Evolutionary conservation across 2,888 invertebrate species (phyloP).

Genomic region (Drosophila robusta): DNA sequence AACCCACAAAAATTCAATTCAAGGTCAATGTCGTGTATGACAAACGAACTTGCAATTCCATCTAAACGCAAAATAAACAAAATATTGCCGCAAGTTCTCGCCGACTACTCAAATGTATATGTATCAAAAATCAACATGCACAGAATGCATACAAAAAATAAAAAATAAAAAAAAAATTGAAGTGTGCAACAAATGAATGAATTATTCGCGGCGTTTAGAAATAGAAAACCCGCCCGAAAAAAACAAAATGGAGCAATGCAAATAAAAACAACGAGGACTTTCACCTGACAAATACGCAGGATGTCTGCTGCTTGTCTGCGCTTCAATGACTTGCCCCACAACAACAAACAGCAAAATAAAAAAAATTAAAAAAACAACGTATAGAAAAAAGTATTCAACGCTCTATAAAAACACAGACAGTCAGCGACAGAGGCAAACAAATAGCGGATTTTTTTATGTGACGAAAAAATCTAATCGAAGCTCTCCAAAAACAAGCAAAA

Average conservation of each 20-base stretch:
- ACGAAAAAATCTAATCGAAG: slow-evolving; percentile 77
- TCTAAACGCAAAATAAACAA: slow-evolving; percentile 62
- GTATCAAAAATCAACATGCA: slow-evolving; percentile 46
- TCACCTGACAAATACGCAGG: slow-evolving; percentile 72
- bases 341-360: slow-evolving; percentile 17
- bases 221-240: slow-evolving; percentile 36
- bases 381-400: slow-evolving; percentile 22
- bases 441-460: slow-evolving; percentile 48
- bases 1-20: slow-evolving; percentile 55
- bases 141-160: slow-evolving; percentile 6
- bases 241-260: slow-evolving; percentile 41
- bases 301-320: slow-evolving; percentile 76
- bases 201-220: slow-evolving; percentile 71
- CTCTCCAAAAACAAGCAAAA: slow-evolving; percentile 41
- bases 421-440: slow-evolving; percentile 48
- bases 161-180: slow-evolving; percentile 29
- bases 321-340: slow-evolving; percentile 62
- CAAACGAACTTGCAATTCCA: slow-evolving; percentile 39
- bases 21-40: slow-evolving; percentile 65
- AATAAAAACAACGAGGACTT: slow-evolving; percentile 65
- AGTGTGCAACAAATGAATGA: slow-evolving; percentile 63
- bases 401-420: slow-evolving; percentile 46
- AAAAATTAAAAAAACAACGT: slow-evolving; percentile 17
- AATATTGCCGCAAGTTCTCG: slow-evolving; percentile 1
- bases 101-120: slow-evolving; percentile 13